A percentile compares a stretch with the other conserved stretches of the same genome.
phyloP scores from a whole-genome alignment of 2,113 vertebrate species.

The Nerophis ophidion region DNA sequence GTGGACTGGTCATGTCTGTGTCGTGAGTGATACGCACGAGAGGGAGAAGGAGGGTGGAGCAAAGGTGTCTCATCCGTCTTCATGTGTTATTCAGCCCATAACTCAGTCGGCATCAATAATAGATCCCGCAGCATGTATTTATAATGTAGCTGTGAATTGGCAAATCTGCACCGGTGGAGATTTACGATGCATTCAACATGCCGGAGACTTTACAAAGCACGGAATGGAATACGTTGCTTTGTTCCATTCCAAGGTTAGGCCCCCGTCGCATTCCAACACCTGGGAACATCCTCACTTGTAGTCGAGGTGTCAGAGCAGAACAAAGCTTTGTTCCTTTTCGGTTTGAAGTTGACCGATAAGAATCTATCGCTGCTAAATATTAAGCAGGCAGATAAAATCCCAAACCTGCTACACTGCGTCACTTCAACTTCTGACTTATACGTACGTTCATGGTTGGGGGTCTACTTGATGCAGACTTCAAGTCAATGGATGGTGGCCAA shows the following conservation, averaged over 20 bases:
- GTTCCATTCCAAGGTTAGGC: slow-evolving; percentile 3
- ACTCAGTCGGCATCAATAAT: slow-evolving; percentile 45
- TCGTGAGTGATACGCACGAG: neutral
- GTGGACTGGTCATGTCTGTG: slow-evolving; percentile 20
- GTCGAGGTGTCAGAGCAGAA: no score
- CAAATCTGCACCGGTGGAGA: slow-evolving; percentile 21
- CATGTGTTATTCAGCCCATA: slow-evolving; percentile 23
- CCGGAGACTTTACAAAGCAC: slow-evolving; percentile 10
- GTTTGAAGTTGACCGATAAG: no score
- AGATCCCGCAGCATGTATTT: slow-evolving; percentile 36
- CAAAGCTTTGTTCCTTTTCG: no score
- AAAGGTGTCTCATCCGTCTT: slow-evolving; percentile 24
- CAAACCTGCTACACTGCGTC: no score
- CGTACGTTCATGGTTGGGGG: no score
- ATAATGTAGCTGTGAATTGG: slow-evolving; percentile 43
- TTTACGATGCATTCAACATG: slow-evolving; percentile 16
- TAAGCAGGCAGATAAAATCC: no score
- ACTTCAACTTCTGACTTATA: no score
- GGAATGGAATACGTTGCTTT: neutral
- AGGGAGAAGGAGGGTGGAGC: slow-evolving; percentile 1
- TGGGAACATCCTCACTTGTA: neutral
- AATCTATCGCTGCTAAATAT: no score
- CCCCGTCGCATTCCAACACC: neutral
- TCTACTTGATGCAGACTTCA: no score
- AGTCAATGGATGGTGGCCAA: no score